Base-by-base conservation (phyloP, 2,797 vertebrate species). In the Sorex maritimensis region DNA sequence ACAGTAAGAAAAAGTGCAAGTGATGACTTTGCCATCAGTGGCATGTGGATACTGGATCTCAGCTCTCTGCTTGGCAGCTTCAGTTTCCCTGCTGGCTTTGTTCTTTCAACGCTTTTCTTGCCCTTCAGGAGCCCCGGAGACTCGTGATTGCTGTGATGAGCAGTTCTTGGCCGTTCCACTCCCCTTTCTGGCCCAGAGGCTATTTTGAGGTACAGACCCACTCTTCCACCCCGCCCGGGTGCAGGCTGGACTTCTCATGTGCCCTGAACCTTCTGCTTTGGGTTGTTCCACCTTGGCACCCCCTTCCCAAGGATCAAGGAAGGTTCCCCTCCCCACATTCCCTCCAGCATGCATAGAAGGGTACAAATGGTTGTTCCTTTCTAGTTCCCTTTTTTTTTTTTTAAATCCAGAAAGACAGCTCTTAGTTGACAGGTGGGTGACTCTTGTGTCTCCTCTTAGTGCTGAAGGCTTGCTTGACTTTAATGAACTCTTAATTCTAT, bases 401-500 rank as follows among this genome's bases (percentile, higher is more conserved):
- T 81, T 61, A 72, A 72, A 77, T 38, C 24, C 30, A 1, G 6
- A 80, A 90, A 41, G 11, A n/a, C 7, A 11, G 38, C 17, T 5
- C 1, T 78, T 79, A 52, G 34, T 19, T 75, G 58, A 30, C 52
- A 61, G 28, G 21, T 55, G 14, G 34, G 34, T n/a, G 6, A n/a
- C 15, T 9, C n/a, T 6, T 38, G 55, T 26, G 3, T 21, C 2
- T 61, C 46, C 2, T 69, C 67, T 28, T 17, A 38, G 71, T 14
- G 88, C 28, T 84, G 74, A 78, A 52, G 4, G 12, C n/a, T 90
- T 38, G 41, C 52, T 92, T 83, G 41, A 26, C 80, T 23, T 90
- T 21, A 26, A 58, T 46, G 7, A 1, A 5, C 34, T 34, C 34
- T 34, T 34, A 34, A 30, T 10, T 6, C 17, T 17, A n/a, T n/a